Conservation (phyloP, 2,888 invertebrate genomes). For the Perizoma affinitatum region DNA sequence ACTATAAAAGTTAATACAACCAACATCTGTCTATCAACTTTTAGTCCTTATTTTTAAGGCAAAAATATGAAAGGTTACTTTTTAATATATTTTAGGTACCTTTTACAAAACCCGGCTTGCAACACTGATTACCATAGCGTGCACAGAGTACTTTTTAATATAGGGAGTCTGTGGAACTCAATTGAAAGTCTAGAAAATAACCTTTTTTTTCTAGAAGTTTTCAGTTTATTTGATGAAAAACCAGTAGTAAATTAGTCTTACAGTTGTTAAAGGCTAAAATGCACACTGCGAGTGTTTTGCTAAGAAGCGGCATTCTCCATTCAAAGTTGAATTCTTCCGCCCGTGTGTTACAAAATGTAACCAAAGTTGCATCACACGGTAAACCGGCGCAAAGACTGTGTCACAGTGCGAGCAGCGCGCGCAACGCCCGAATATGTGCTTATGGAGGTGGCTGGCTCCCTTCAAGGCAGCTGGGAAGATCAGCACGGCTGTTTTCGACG, state of each 20-base stretch:
- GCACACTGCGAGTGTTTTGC: slow-evolving; percentile 69
- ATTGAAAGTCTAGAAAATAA: slow-evolving; percentile 72
- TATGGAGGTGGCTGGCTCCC: slow-evolving; percentile 46
- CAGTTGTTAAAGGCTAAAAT: slow-evolving; percentile 48
- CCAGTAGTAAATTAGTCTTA: slow-evolving; percentile 9
- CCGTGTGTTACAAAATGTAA: slow-evolving; percentile 62
- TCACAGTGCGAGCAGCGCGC: slow-evolving; percentile 39
- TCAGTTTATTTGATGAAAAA: slow-evolving; percentile 53
- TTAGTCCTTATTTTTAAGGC: too few species aligned
- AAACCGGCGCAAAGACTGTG: slow-evolving; percentile 58
- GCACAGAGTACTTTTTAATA: too few species aligned
- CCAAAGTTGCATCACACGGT: slow-evolving; percentile 76
- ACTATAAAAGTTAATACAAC: too few species aligned
- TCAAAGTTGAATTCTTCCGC: slow-evolving; percentile 60
- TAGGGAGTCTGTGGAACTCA: too few species aligned
- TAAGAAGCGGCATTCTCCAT: slow-evolving; percentile 64
- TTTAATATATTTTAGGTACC: too few species aligned
- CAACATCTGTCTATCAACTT: too few species aligned
- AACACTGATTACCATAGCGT: too few species aligned
- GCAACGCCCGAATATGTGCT: slow-evolving; percentile 52
- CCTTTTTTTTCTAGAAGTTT: slow-evolving; percentile 48
- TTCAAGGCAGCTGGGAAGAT: slow-evolving; percentile 39
- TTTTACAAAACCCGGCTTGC: too few species aligned
- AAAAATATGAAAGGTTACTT: too few species aligned
- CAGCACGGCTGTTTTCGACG: slow-evolving; percentile 62